Base-by-base conservation (phyloP, 2,113 vertebrate species). In the Corvus cornix region DNA sequence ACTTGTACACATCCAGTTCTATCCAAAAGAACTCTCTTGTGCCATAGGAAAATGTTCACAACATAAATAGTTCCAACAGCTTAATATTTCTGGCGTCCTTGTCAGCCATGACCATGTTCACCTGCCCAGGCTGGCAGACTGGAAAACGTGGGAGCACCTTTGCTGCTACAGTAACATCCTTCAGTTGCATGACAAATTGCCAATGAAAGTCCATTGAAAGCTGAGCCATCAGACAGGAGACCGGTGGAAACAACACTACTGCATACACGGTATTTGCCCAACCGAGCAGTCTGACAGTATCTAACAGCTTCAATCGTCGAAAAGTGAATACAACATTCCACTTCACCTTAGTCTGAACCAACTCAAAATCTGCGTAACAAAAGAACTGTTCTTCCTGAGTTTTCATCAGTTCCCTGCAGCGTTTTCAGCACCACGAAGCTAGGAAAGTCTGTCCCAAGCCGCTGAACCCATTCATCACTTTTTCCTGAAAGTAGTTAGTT, bases 231-330 rank as follows among this genome's bases (percentile, higher is more conserved):
- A 3, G 39, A 53, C 13, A 55, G 31, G 19, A 62, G 10, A 87
- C 2, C 16, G 0, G 0, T 2, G 15, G 27, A 59, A 90, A 75
- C 7, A 26, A n/a, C 52, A 19, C 2, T 8, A 23, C 13, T 41
- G 28, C n/a, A 31, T 6, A 28, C 0, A 0, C 1, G 0, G 6
- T 8, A 11, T 46, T 66, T 33, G 35, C 27, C n/a, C 59, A 9
- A 43, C 33, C 30, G 17, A 2, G 2, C 13, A 43, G 27, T 19
- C 35, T 51, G 23, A 30, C 18, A 10, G 30, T 18, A n/a, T 72
- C n/a, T 10, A 80, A 33, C 8, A 64, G 19, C 63, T 81, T 76
- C 58, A 53, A n/a, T 0, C n/a, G 31, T 11, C 16, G 22, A 46
- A 27, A 49, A 84, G 7, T 3, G 0, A 85, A 51, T 35, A 27